These are phyloP conservation scores for Ochotona curzoniae DNA, from an alignment of 2,113 vertebrate genomes.

Conservation along the genomic window DNA sequence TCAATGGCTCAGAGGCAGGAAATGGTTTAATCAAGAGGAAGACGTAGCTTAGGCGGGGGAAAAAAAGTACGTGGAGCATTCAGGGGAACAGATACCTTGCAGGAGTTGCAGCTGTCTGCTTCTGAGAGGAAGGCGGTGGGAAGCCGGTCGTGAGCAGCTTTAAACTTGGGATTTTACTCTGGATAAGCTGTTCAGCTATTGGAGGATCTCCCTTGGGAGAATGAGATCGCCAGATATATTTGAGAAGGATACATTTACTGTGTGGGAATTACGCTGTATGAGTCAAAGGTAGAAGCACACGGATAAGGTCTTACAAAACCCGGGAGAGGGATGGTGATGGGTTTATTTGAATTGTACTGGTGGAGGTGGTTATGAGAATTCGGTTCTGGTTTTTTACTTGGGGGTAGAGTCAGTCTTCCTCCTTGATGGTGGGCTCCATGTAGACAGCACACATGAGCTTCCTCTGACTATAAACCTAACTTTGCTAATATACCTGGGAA, in stretches of 20 bases:
- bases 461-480: too few relatives aligned
- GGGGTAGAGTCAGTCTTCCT: background rate
- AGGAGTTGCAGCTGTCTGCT: background rate
- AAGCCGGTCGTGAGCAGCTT: rapidly evolving
- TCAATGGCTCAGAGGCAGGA: background rate
- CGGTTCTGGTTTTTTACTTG: conserved; percentile 6
- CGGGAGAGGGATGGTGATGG: background rate
- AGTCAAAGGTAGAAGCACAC: background rate
- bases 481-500: too few relatives aligned
- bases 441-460: background rate
- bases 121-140: background rate
- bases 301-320: background rate
- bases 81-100: background rate
- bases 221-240: background rate
- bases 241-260: background rate
- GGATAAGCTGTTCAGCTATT: background rate
- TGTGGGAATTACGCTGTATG: background rate
- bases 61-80: background rate
- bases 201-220: background rate
- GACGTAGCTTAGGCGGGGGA: background rate
- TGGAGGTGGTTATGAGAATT: background rate
- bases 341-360: background rate
- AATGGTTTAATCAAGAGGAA: background rate
- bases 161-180: background rate
- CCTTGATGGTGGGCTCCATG: background rate